Evolutionary conservation across 1,140 invertebrate genomes (phyloP).

Genomic region (Drosophila equinoxialis): DNA sequence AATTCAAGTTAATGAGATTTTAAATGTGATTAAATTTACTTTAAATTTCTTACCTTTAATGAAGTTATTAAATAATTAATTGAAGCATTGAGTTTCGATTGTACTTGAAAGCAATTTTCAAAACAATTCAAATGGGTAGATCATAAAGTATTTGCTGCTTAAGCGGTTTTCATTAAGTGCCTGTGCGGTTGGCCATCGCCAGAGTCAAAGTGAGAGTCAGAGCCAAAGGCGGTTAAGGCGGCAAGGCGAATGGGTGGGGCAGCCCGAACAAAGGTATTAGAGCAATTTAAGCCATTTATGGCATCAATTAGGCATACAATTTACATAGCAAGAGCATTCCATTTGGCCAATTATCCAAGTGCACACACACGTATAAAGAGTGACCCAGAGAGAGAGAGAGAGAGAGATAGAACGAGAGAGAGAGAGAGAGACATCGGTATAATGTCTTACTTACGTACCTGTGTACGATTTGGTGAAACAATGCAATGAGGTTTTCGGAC

Average conservation of each 20-base stretch:
- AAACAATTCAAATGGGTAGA: constrained; percentile 15
- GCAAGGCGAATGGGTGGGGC: too few relatives aligned
- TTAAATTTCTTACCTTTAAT: too few relatives aligned
- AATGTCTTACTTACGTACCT: too few relatives aligned
- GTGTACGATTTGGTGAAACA: not conserved
- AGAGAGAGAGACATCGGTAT: not conserved
- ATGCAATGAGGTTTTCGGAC: not conserved
- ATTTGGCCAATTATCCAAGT: constrained; percentile 6
- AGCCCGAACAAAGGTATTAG: too few relatives aligned
- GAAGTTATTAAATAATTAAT: not conserved
- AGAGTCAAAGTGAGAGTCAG: not conserved
- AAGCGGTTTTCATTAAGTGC: constrained; percentile 22
- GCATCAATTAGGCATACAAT: constrained; percentile 12
- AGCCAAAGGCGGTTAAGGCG: too few relatives aligned
- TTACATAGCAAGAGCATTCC: constrained; percentile 12
- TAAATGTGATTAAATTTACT: too few relatives aligned
- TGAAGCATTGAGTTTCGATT: not conserved
- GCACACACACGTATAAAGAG: not conserved
- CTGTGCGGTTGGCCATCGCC: constrained; percentile 3
- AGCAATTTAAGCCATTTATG: constrained; percentile 7
- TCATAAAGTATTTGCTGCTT: constrained; percentile 18
- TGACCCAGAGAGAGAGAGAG: not conserved
- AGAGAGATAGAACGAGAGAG: not conserved
- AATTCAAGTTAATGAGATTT: too few relatives aligned
- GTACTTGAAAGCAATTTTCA: constrained; percentile 14